Evolutionary conservation across 2,113 vertebrate genomes (phyloP).

Genomic region (Pygoscelis adeliae): DNA sequence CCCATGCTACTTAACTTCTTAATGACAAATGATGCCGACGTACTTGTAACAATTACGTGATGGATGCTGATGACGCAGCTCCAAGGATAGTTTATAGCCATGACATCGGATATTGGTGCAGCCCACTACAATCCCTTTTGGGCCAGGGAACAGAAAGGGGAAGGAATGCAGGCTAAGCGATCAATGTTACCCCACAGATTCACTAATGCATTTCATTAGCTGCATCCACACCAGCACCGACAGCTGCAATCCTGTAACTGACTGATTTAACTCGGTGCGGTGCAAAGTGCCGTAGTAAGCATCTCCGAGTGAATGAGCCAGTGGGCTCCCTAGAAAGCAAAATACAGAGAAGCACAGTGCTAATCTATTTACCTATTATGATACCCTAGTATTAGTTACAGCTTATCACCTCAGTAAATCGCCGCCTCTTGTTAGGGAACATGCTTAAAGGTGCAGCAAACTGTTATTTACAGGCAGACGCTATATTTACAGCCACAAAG

Average conservation of each 20-base stretch:
- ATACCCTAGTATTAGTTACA: constrained; percentile 89
- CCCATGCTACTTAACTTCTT: accelerated
- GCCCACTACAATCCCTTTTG: not conserved
- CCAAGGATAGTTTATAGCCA: not conserved
- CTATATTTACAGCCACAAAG: constrained; percentile 78
- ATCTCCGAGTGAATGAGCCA: not conserved
- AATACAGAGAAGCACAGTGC: constrained; percentile 42
- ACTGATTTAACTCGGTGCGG: not conserved
- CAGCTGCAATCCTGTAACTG: not conserved
- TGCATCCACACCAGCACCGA: not conserved
- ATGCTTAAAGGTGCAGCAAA: constrained; percentile 78
- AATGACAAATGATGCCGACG: not conserved
- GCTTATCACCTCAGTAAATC: constrained; percentile 91
- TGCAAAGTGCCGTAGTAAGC: constrained; percentile 38
- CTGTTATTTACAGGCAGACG: constrained; percentile 83
- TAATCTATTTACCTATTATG: constrained; percentile 83
- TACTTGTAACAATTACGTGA: not conserved
- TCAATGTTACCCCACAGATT: not conserved
- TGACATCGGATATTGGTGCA: not conserved
- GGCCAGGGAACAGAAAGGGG: not conserved
- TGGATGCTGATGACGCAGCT: not conserved
- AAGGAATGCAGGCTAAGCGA: not conserved
- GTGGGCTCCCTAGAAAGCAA: constrained; percentile 64
- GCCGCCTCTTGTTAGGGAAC: constrained; percentile 79
- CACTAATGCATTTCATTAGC: not conserved